Conservation (phyloP, 2,888 invertebrate genomes). For the Hypselothyrea guttata region DNA sequence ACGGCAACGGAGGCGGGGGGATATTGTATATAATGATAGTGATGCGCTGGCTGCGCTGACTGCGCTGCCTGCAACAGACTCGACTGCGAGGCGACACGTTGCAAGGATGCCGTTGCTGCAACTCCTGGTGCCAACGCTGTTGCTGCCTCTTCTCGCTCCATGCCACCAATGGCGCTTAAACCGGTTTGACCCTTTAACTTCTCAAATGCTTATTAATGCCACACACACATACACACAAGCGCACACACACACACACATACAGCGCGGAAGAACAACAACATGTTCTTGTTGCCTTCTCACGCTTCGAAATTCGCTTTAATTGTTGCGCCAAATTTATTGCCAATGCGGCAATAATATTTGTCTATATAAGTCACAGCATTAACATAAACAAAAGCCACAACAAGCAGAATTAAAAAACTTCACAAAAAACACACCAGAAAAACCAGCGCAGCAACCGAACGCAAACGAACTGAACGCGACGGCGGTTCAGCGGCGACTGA, state of each 20-base stretch:
- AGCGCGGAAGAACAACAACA: conserved; percentile 28
- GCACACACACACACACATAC: conserved; percentile 8
- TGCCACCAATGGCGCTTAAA: conserved; percentile 47
- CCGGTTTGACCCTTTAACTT: conserved; percentile 79
- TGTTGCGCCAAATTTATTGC: conserved; percentile 59
- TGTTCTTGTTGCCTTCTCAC: conserved; percentile 57
- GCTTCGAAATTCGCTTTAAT: conserved; percentile 63
- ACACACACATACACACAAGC: conserved; percentile 28
- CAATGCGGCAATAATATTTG: conserved; percentile 45
- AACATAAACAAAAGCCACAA: conserved; percentile 64
- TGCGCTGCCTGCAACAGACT: conserved; percentile 85
- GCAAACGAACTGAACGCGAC: conserved; percentile 45
- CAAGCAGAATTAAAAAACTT: conserved; percentile 15
- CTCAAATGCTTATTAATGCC: conserved; percentile 66
- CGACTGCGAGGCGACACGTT: conserved; percentile 84
- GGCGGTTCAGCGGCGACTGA: conserved; percentile 48
- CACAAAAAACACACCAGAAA: conserved; percentile 15
- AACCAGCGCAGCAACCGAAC: conserved; percentile 4
- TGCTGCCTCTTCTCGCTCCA: conserved; percentile 32
- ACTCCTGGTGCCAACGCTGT: conserved; percentile 31
- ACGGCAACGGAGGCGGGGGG: conserved; percentile 54
- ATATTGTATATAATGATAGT: conserved; percentile 82
- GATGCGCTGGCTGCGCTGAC: conserved; percentile 79
- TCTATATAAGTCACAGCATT: conserved; percentile 60
- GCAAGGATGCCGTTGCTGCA: conserved; percentile 52